phyloP scores from a whole-genome alignment of 2,888 invertebrate genomes.

The Chydorus sphaericus region DNA sequence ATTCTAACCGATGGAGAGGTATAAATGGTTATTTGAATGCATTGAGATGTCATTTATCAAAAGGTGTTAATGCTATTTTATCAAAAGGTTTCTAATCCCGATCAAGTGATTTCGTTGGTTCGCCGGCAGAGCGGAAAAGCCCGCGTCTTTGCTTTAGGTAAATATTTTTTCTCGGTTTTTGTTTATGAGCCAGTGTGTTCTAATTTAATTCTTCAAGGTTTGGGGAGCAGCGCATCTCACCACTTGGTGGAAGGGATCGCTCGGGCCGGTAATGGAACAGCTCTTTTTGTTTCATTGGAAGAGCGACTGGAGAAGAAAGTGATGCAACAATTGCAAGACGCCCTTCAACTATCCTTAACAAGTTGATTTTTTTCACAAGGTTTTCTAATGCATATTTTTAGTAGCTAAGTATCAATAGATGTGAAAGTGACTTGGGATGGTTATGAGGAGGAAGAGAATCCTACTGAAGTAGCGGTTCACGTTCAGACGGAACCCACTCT shows the following conservation, averaged over 20 bases:
- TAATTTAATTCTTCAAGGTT: slow-evolving; percentile 21
- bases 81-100: slow-evolving; percentile 23
- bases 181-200: too few species aligned
- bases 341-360: slow-evolving; percentile 21
- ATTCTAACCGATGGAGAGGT: slow-evolving; percentile 29
- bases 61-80: not conserved
- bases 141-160: slow-evolving; percentile 24
- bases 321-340: slow-evolving; percentile 22
- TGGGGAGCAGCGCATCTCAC: slow-evolving; percentile 26
- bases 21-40: not conserved
- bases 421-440: slow-evolving; percentile 20
- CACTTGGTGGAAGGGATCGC: slow-evolving; percentile 28
- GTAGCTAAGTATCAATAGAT: too few species aligned
- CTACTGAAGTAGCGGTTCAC: not conserved
- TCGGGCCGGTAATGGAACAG: slow-evolving; percentile 26
- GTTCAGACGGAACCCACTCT: slow-evolving; percentile 20
- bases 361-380: slow-evolving; percentile 13
- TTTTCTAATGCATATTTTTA: too few species aligned
- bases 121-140: slow-evolving; percentile 21
- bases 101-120: slow-evolving; percentile 24
- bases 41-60: not conserved
- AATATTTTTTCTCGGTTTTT: too few species aligned
- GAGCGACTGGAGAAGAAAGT: slow-evolving; percentile 24
- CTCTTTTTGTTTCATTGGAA: slow-evolving; percentile 25
- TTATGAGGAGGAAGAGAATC: not conserved